Percentiles rank a stretch among this genome's conserved stretches.
phyloP scores from a whole-genome alignment of 2,888 invertebrate genomes.

The Margaritifera margaritifera region DNA sequence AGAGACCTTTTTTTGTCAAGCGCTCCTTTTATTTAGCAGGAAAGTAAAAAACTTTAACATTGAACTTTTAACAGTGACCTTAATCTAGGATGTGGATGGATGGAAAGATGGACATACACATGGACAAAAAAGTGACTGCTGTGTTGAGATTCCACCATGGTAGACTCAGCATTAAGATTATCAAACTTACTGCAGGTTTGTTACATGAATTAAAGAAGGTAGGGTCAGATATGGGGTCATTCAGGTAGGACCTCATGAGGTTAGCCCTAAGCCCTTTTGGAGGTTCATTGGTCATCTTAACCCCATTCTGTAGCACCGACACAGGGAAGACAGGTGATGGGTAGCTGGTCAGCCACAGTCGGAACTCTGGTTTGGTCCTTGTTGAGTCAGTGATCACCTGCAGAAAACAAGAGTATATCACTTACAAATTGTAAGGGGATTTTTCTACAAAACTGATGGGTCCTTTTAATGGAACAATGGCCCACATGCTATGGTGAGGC shows the following conservation, averaged over 20 bases:
- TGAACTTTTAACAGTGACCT: no score
- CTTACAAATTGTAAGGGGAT: neutral
- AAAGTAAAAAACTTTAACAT: no score
- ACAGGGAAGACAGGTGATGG: constrained; percentile 72
- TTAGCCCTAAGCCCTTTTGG: constrained; percentile 73
- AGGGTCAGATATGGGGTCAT: constrained; percentile 75
- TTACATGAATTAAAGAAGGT: constrained; percentile 81
- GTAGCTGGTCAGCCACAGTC: constrained; percentile 73
- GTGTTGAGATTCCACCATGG: no score
- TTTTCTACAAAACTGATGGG: neutral
- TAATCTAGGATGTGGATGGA: no score
- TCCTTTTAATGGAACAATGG: no score
- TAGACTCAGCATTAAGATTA: neutral
- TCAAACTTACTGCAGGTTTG: constrained; percentile 72
- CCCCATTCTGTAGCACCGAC: constrained; percentile 72
- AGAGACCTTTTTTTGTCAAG: no score
- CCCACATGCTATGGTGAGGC: no score
- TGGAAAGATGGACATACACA: no score
- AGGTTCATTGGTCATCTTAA: constrained; percentile 73
- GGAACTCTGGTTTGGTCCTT: constrained; percentile 64
- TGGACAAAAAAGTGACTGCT: no score
- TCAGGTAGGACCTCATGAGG: constrained; percentile 72
- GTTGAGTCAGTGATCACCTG: constrained; percentile 67
- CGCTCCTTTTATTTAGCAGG: no score
- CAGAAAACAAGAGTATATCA: constrained; percentile 2